Conservation (phyloP, 2,113 vertebrate species). For the Chinchilla lanigera region DNA sequence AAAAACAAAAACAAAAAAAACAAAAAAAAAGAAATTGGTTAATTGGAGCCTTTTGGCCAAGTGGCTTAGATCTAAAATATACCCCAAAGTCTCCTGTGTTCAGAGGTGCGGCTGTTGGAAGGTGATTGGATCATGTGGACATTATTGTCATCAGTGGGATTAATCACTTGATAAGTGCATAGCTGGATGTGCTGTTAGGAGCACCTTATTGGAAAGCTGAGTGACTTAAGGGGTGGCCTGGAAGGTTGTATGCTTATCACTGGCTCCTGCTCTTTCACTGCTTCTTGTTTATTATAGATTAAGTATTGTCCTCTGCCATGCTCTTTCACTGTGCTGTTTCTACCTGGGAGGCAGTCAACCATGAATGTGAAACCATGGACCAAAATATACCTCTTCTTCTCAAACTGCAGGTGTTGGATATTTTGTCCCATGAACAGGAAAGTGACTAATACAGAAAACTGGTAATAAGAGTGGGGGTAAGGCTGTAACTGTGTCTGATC, state of each 20-base stretch:
- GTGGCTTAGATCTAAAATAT: neutral
- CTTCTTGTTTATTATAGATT: neutral
- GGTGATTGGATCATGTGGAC: neutral
- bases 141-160: neutral
- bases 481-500: neutral
- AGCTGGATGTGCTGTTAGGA: neutral
- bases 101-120: neutral
- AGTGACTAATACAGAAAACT: neutral
- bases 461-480: neutral
- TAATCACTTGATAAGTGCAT: neutral
- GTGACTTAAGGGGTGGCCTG: neutral
- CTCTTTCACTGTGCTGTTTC: neutral
- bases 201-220: neutral
- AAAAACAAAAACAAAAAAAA: no score
- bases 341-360: neutral
- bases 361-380: neutral
- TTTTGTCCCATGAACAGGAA: neutral
- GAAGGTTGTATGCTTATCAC: neutral
- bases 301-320: neutral
- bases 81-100: neutral
- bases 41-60: neutral
- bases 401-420: neutral
- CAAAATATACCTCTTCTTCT: neutral
- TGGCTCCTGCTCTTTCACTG: neutral
- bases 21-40: neutral